Conservation (phyloP, 2,797 vertebrate species). For the Podarcis lilfordi region DNA sequence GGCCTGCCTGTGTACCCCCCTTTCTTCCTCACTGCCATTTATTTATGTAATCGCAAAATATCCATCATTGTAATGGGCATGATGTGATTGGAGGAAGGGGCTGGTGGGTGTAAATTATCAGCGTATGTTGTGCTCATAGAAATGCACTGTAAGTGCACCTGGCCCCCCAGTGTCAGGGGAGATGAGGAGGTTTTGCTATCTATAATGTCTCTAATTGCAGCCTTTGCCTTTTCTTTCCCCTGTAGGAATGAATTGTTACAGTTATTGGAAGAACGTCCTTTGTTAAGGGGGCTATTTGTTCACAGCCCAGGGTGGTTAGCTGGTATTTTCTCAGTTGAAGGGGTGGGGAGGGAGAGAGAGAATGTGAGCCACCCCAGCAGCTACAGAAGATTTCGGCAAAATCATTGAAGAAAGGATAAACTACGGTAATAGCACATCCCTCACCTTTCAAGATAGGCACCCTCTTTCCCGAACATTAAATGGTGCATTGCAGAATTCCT, state of each 20-base stretch:
- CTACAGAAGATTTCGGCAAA: neutral
- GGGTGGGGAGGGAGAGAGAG: neutral
- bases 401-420: neutral
- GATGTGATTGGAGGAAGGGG: neutral
- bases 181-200: neutral
- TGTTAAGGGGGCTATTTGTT: neutral
- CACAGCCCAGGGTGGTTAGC: neutral
- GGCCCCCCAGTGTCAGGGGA: neutral
- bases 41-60: neutral
- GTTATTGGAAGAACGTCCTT: too few species aligned
- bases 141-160: neutral
- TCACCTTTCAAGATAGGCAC: neutral
- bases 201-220: neutral
- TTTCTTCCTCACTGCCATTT: neutral
- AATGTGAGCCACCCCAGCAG: neutral
- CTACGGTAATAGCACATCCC: neutral
- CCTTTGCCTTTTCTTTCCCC: neutral
- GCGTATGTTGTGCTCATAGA: neutral
- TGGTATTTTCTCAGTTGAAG: neutral
- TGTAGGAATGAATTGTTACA: neutral
- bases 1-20: neutral
- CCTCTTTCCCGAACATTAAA: neutral
- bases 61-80: neutral
- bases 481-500: neutral
- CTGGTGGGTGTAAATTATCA: neutral